These are phyloP conservation scores for Sycobia sp. DNA, from an alignment of 1,140 invertebrate genomes.

Conservation along the genomic window DNA sequence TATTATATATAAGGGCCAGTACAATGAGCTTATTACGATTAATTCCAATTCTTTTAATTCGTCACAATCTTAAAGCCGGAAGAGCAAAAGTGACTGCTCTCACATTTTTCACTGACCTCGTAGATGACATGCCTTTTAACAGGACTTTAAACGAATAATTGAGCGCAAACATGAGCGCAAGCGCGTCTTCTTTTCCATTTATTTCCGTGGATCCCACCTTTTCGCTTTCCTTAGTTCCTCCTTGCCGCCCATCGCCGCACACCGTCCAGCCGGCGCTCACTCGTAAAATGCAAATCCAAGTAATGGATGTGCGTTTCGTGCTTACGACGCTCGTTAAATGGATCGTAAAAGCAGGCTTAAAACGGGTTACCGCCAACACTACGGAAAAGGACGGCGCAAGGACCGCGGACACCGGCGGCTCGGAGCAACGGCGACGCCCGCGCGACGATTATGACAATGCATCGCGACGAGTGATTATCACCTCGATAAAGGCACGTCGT, in stretches of 20 bases:
- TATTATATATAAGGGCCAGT: too few relatives aligned
- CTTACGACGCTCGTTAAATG: constrained; percentile 45
- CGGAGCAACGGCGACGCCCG: constrained; percentile 4
- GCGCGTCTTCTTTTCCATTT: neutral
- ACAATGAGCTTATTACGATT: too few relatives aligned
- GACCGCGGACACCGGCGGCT: constrained; percentile 19
- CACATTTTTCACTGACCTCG: constrained; percentile 1
- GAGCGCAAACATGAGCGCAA: too few relatives aligned
- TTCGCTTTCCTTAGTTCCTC: neutral
- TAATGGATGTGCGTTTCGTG: constrained; percentile 43
- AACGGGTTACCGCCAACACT: constrained; percentile 32
- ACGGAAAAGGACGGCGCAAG: neutral
- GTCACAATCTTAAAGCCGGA: too few relatives aligned
- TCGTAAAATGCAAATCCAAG: constrained; percentile 56
- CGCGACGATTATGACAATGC: constrained; percentile 48
- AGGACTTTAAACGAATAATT: too few relatives aligned
- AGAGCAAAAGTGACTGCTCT: too few relatives aligned
- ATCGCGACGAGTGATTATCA: constrained; percentile 33
- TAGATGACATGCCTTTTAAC: neutral
- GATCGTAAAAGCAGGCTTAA: constrained; percentile 49
- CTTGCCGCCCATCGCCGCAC: neutral
- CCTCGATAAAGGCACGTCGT: constrained; percentile 38
- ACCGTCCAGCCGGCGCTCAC: constrained; percentile 32
- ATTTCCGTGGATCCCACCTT: neutral
- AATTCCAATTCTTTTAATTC: too few relatives aligned